A percentile compares a stretch with the other conserved stretches of the same genome.
Conservation (phyloP, 2,888 invertebrate genomes). For the Parelbella ahira region DNA sequence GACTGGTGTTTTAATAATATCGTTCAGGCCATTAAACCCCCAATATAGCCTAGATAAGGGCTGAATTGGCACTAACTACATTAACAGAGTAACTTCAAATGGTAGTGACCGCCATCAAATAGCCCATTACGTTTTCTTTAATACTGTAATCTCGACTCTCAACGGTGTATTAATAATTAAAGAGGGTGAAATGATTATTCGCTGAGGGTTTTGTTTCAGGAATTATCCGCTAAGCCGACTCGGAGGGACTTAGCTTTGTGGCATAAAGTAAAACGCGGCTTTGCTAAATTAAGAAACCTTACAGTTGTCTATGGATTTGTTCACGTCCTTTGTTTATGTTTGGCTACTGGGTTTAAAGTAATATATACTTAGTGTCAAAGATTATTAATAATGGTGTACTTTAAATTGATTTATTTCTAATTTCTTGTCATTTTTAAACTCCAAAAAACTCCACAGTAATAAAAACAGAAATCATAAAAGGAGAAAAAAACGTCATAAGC, state of each 20-base stretch:
- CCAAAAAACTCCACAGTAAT: too few species aligned
- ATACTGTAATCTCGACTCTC: constrained; percentile 56
- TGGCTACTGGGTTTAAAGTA: constrained; percentile 1
- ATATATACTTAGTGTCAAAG: too few species aligned
- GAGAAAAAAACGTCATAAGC: too few species aligned
- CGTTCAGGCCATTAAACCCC: constrained; percentile 12
- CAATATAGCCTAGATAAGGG: constrained; percentile 9
- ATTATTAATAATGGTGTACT: too few species aligned
- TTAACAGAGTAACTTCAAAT: constrained; percentile 18
- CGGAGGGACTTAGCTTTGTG: constrained; percentile 33
- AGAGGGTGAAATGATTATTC: constrained; percentile 55
- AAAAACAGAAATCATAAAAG: too few species aligned
- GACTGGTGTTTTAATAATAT: too few species aligned
- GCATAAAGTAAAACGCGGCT: constrained; percentile 31
- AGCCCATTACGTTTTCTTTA: constrained; percentile 43
- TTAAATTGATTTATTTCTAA: too few species aligned
- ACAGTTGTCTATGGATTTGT: constrained; percentile 18
- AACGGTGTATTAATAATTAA: constrained; percentile 68
- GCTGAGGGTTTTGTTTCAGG: constrained; percentile 49
- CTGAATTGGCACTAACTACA: constrained; percentile 15
- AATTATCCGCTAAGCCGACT: constrained; percentile 51
- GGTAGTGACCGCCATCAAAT: constrained; percentile 32
- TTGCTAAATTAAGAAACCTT: constrained; percentile 37
- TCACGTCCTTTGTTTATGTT: constrained; percentile 16
- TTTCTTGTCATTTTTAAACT: too few species aligned